Base-by-base conservation (phyloP, 2,113 vertebrate genomes). In the Dipodomys spectabilis region DNA sequence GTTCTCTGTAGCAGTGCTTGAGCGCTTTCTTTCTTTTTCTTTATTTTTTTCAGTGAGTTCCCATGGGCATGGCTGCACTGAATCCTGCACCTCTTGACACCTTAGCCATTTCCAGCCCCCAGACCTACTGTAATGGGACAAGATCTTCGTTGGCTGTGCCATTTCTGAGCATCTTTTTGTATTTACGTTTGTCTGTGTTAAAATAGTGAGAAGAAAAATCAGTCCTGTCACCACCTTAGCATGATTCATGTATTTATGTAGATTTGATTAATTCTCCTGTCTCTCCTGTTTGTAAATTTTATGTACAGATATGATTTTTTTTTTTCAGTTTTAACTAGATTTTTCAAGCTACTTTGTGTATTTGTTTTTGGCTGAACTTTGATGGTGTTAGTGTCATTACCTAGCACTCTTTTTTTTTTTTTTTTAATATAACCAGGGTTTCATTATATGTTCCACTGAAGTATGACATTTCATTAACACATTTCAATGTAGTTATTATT, bases 271-370 rank as follows among this genome's bases (percentile, higher is more conserved):
- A 97, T 98, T 98, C 97, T 96, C 72, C 92, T 97, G 94, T 93
- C 75, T 97, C 97, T 97, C 98, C 98, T 97, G 15, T 98, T 94
- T 99, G 99, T 99, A 99, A 99, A 99, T 99, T 97, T 99, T 97
- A 97, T 99, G 99, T 99, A 99, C 99, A 99, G 99, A 99, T 99
- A 99, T 99, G 99, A 99, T 99, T 99, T 94, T 99, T 82, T n/a
- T 99, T 99, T 78, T 99, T 96, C 98, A 98, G 98, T 98, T 99
- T 98, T 98, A 98, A 97, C 97, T 99, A 99, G 98, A 98, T 98
- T 99, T 57, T 99, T 99, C 98, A 99, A 99, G 98, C 98, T 99
- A 99, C 97, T 98, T 98, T 98, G 98, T 99, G 98, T 98, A 98
- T 99, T 99, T 98, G 98, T 99, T 98, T 99, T 97, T 97, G 96